phyloP scores from a whole-genome alignment of 2,113 vertebrate genomes.

The Corynorhinus townsendii region DNA sequence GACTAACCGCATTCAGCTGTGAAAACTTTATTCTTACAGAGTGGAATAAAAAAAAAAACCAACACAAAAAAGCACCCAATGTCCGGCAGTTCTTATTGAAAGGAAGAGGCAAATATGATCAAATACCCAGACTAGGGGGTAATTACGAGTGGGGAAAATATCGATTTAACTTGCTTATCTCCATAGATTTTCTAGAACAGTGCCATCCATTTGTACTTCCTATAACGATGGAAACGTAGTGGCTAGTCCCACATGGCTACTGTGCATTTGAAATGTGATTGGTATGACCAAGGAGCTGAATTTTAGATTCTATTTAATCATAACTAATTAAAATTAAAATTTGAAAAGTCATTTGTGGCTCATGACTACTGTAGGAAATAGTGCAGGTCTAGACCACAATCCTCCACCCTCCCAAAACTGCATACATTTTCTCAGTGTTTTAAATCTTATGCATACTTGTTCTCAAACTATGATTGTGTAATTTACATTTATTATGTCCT shows the following conservation, averaged over 20 bases:
- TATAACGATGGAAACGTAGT: background rate
- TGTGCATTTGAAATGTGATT: background rate
- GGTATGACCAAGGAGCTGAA: background rate
- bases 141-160: background rate
- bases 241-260: background rate
- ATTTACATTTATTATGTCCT: background rate
- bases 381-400: background rate
- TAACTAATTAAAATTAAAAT: background rate
- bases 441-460: background rate
- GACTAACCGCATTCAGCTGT: background rate
- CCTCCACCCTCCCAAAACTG: background rate
- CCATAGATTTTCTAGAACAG: background rate
- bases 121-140: background rate
- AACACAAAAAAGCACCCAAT: background rate
- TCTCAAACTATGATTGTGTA: background rate
- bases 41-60: constrained; percentile 16
- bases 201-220: background rate
- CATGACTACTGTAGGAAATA: background rate
- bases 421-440: background rate
- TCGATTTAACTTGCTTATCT: background rate
- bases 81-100: background rate
- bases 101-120: background rate
- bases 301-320: background rate
- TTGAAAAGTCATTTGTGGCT: background rate
- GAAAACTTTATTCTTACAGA: background rate